Conservation (phyloP, 2,888 invertebrate genomes). For the Ennomos fuscantarius region DNA sequence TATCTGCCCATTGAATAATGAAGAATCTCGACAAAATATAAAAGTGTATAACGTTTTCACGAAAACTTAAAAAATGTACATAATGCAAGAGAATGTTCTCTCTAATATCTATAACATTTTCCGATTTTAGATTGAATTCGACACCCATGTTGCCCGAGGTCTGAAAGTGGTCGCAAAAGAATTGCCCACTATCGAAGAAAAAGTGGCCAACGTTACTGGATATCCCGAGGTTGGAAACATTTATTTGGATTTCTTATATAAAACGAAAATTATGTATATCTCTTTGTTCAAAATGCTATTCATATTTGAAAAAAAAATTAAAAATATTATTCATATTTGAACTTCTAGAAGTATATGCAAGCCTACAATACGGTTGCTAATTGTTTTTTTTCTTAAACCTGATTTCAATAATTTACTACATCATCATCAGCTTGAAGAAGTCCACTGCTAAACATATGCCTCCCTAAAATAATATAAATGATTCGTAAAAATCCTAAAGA, state of each 20-base stretch:
- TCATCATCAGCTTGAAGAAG: too few relatives aligned
- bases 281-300: too few relatives aligned
- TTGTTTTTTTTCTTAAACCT: too few relatives aligned
- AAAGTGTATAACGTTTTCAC: neutral
- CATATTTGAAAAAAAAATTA: too few relatives aligned
- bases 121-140: constrained; percentile 81
- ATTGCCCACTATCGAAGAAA: constrained; percentile 84
- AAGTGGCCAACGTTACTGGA: constrained; percentile 79
- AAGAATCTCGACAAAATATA: too few relatives aligned
- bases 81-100: constrained; percentile 1
- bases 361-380: too few relatives aligned
- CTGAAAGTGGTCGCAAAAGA: constrained; percentile 83
- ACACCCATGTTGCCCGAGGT: constrained; percentile 83
- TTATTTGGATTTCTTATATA: constrained; percentile 5
- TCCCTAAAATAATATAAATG: too few relatives aligned
- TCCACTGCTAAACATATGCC: too few relatives aligned
- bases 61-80: neutral
- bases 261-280: constrained; percentile 3
- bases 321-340: too few relatives aligned
- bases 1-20: neutral
- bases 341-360: too few relatives aligned
- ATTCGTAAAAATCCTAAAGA: too few relatives aligned
- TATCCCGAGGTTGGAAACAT: constrained; percentile 69
- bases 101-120: constrained; percentile 16
- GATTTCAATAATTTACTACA: too few relatives aligned